phyloP scores from a whole-genome alignment of 2,888 invertebrate species.

The Agrypnus murinus region DNA sequence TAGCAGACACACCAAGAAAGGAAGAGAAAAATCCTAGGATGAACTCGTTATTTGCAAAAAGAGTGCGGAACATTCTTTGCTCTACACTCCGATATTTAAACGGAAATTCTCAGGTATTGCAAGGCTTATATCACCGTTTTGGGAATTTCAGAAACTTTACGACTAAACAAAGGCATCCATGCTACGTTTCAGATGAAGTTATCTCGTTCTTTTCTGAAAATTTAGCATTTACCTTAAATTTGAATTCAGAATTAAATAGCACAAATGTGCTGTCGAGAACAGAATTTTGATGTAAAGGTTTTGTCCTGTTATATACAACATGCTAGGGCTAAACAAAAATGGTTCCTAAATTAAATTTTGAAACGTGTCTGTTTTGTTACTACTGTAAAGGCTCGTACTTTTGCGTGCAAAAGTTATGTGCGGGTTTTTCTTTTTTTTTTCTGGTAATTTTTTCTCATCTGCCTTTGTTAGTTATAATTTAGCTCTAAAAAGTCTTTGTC shows the following conservation, averaged over 20 bases:
- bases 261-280: not conserved
- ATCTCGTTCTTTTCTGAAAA: constrained; percentile 15
- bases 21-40: constrained; percentile 11
- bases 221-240: constrained; percentile 8
- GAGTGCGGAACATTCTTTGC: constrained; percentile 2
- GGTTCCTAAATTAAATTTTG: no score
- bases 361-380: no score
- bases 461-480: no score
- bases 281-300: not conserved
- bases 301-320: no score
- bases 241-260: constrained; percentile 8
- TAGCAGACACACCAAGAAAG: constrained; percentile 13
- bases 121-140: constrained; percentile 19
- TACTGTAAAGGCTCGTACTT: no score
- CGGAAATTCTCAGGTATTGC: constrained; percentile 32
- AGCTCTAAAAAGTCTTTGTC: no score
- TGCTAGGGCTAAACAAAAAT: no score
- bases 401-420: no score
- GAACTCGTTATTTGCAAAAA: constrained; percentile 29
- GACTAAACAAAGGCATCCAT: constrained; percentile 19
- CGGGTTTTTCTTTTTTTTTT: no score
- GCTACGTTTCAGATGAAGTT: constrained; percentile 14
- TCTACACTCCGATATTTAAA: constrained; percentile 24
- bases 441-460: no score
- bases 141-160: constrained; percentile 24